These are phyloP conservation scores for Cryptomyrus ogoouensis DNA, from an alignment of 2,113 vertebrate species.

Conservation along the genomic window DNA sequence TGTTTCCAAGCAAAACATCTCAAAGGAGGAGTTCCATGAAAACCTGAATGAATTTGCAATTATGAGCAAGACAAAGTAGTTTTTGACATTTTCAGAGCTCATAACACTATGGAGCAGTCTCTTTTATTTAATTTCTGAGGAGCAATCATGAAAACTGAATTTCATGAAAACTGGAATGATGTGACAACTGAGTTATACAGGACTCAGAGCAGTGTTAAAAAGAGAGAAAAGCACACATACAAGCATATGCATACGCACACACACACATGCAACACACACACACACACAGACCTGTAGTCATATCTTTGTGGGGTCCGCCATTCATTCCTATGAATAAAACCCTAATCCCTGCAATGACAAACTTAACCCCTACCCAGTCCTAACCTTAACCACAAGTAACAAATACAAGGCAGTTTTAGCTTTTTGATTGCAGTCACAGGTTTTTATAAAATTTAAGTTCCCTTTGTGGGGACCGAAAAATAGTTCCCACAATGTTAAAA, in stretches of 20 bases:
- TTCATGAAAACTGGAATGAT: neutral
- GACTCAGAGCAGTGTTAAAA: conserved; percentile 27
- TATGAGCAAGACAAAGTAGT: neutral
- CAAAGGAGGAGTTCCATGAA: neutral
- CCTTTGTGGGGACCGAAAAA: too few species aligned
- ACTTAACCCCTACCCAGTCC: too few species aligned
- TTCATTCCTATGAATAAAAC: too few species aligned
- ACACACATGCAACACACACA: neutral
- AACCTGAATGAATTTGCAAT: neutral
- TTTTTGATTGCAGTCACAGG: too few species aligned
- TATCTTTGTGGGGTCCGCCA: too few species aligned
- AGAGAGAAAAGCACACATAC: neutral
- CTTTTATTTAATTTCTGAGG: conserved; percentile 8
- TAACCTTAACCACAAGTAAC: too few species aligned
- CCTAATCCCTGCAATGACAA: too few species aligned
- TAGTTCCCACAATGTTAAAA: too few species aligned
- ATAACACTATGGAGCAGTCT: neutral
- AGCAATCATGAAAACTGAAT: neutral
- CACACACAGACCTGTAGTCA: too few species aligned
- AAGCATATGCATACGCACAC: neutral
- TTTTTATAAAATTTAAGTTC: too few species aligned
- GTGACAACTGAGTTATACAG: conserved; percentile 30
- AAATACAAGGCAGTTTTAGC: too few species aligned
- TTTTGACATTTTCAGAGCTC: neutral
- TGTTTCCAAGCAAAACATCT: neutral